Percentiles rank a stretch among this genome's conserved stretches.
Evolutionary conservation across 2,888 invertebrate species (phyloP).

Genomic region (Caenorhabditis afra): DNA sequence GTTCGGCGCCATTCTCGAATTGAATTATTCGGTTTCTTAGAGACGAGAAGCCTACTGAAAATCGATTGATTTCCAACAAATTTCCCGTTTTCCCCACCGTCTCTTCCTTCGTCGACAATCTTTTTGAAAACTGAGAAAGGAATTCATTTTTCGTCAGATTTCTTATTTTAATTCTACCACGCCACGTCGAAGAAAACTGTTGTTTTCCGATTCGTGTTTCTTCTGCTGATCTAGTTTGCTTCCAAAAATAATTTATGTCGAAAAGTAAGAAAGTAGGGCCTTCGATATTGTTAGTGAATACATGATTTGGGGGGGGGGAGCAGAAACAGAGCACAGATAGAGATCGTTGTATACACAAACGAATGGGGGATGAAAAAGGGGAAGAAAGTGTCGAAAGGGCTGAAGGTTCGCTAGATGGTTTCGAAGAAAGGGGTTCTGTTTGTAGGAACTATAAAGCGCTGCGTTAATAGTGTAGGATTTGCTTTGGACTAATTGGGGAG

Average conservation of each 20-base stretch:
- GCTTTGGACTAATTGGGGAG: no score
- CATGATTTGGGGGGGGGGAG: not conserved
- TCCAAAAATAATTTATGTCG: conserved; percentile 20
- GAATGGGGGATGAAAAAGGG: conserved; percentile 12
- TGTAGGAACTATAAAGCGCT: conserved; percentile 14
- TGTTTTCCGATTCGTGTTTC: no score
- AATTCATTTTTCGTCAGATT: not conserved
- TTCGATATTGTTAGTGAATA: conserved; percentile 18
- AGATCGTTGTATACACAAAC: conserved; percentile 54
- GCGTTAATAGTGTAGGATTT: not conserved
- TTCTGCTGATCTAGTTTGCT: no score
- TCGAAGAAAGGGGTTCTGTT: not conserved
- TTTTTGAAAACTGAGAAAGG: conserved; percentile 24
- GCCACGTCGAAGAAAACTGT: no score
- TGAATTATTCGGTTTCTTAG: conserved; percentile 24
- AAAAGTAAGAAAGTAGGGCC: conserved; percentile 12
- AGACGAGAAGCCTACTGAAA: conserved; percentile 35
- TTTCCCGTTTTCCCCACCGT: conserved; percentile 6
- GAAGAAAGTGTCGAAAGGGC: conserved; percentile 46
- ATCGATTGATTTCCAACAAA: conserved; percentile 5
- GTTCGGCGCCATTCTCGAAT: conserved; percentile 44
- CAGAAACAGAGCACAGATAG: conserved; percentile 39
- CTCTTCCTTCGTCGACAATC: not conserved
- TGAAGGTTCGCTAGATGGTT: conserved; percentile 5
- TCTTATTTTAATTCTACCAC: no score